phyloP scores from a whole-genome alignment of 2,797 vertebrate species.

The Sebastes paucispinis region DNA sequence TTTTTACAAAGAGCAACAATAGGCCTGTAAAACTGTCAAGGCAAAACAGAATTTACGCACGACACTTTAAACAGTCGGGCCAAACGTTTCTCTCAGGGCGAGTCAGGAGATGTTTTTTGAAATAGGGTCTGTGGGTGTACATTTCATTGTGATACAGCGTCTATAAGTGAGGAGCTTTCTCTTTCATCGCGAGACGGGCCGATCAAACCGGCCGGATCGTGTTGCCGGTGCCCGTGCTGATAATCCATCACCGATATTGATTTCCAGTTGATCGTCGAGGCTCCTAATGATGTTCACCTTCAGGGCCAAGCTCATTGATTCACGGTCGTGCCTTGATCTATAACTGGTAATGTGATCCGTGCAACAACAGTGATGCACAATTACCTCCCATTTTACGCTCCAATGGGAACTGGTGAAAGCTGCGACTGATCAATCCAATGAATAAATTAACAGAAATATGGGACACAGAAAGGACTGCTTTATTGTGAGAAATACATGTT shows the following conservation, averaged over 20 bases:
- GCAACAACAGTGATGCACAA: slow-evolving; percentile 44
- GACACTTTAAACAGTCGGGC: slow-evolving; percentile 55
- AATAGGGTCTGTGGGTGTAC: neutral
- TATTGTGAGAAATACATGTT: neutral
- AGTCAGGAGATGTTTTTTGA: slow-evolving; percentile 23
- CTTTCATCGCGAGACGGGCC: neutral
- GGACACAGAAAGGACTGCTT: neutral
- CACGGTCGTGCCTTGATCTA: slow-evolving; percentile 53
- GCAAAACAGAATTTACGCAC: slow-evolving; percentile 73
- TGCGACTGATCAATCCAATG: slow-evolving; percentile 42
- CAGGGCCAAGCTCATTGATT: slow-evolving; percentile 65
- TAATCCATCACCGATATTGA: slow-evolving; percentile 69
- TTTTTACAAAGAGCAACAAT: slow-evolving; percentile 77
- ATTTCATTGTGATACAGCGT: slow-evolving; percentile 28
- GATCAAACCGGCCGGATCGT: slow-evolving; percentile 24
- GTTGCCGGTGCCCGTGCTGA: slow-evolving; percentile 15
- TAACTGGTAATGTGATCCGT: slow-evolving; percentile 68
- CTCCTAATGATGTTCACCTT: slow-evolving; percentile 72
- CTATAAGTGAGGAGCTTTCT: neutral
- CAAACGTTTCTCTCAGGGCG: slow-evolving; percentile 42
- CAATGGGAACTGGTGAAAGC: slow-evolving; percentile 32
- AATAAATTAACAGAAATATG: slow-evolving; percentile 50
- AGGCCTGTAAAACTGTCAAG: slow-evolving; percentile 81
- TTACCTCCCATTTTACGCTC: slow-evolving; percentile 54
- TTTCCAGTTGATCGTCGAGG: slow-evolving; percentile 60